Percentiles rank a stretch among this genome's conserved stretches.
Evolutionary conservation across 2,113 vertebrate species (phyloP).

Genomic region (Petaurus breviceps): DNA sequence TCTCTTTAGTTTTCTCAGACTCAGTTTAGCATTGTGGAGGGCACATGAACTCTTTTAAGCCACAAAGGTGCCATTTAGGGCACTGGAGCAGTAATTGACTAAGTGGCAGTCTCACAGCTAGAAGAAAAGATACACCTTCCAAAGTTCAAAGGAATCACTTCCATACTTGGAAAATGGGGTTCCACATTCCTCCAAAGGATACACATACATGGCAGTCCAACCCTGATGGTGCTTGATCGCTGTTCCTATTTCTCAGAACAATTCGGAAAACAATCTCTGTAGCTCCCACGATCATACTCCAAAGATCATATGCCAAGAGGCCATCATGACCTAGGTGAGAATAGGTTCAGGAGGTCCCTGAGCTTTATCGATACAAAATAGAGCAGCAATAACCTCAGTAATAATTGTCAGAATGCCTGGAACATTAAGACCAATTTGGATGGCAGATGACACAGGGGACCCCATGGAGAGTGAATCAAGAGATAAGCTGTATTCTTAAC

Average conservation of each 20-base stretch:
- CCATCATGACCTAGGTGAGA: neutral
- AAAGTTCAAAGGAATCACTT: neutral
- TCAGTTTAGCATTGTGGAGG: neutral
- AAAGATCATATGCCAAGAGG: neutral
- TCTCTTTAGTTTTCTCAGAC: neutral
- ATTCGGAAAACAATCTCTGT: neutral
- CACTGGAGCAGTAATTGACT: constrained; percentile 16
- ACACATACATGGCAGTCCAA: neutral
- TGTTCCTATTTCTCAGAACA: neutral
- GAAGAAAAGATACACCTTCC: neutral
- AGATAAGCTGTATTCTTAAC: neutral
- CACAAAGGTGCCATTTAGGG: constrained; percentile 23
- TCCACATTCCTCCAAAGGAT: neutral
- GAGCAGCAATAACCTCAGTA: neutral
- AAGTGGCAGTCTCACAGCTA: neutral
- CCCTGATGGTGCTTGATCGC: neutral
- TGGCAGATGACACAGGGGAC: neutral
- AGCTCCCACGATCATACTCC: neutral
- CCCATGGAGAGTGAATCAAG: neutral
- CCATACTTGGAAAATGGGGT: neutral
- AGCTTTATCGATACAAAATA: neutral
- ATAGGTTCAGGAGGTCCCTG: neutral
- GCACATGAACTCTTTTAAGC: neutral
- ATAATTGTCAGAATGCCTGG: neutral
- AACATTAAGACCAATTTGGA: neutral